A percentile compares a stretch with the other conserved stretches of the same genome.
These are phyloP conservation scores for Hoplodrina blanda DNA, from an alignment of 2,888 invertebrate genomes.

Conservation along the genomic window DNA sequence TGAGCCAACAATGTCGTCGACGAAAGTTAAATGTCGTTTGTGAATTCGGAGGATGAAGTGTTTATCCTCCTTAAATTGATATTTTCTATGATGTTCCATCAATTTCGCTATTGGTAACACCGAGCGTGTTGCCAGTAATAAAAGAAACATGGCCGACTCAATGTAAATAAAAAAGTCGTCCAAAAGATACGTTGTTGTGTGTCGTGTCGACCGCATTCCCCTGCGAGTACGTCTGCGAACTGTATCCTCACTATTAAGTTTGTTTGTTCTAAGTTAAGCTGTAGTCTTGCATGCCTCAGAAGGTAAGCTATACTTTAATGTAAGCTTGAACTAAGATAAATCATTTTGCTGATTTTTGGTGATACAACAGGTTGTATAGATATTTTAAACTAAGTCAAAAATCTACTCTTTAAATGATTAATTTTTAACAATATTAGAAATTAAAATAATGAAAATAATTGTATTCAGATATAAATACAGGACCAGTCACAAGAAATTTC, in stretches of 20 bases:
- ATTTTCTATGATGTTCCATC: neutral
- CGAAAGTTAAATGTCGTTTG: too few relatives aligned
- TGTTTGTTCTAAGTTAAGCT: conserved; percentile 18
- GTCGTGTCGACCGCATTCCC: conserved; percentile 14
- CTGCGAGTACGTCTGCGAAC: neutral
- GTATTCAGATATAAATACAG: too few relatives aligned
- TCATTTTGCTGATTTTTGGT: neutral
- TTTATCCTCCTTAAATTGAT: too few relatives aligned
- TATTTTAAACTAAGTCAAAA: too few relatives aligned
- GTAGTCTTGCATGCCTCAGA: neutral
- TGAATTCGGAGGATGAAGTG: too few relatives aligned
- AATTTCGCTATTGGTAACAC: neutral
- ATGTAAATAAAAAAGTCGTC: conserved; percentile 14
- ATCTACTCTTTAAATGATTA: too few relatives aligned
- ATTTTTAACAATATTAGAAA: too few relatives aligned
- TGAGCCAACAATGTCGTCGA: too few relatives aligned
- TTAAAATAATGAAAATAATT: too few relatives aligned
- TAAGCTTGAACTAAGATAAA: neutral
- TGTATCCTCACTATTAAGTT: conserved; percentile 4
- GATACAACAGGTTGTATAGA: too few relatives aligned
- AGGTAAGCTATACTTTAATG: neutral
- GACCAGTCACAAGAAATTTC: too few relatives aligned
- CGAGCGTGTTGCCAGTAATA: neutral
- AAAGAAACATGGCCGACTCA: neutral
- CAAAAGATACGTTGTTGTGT: neutral